Evolutionary conservation across 2,113 vertebrate species (phyloP).

Genomic region (Engraulis encrasicolus): DNA sequence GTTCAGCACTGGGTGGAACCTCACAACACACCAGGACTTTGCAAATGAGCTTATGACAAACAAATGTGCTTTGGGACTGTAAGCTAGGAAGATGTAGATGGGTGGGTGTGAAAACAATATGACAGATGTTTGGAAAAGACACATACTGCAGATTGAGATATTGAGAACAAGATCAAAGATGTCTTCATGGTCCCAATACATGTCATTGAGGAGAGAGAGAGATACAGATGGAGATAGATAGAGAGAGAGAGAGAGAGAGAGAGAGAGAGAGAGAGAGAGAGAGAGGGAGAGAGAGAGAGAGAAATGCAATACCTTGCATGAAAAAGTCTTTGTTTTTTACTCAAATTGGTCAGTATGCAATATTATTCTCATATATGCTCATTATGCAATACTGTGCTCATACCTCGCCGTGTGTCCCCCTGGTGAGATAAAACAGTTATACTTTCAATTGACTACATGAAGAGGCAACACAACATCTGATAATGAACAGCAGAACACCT

Average conservation of each 20-base stretch:
- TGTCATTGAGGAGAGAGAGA: not conserved
- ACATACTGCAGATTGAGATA: too few relatives aligned
- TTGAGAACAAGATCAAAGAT: too few relatives aligned
- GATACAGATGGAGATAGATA: not conserved
- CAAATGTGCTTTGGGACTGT: not conserved
- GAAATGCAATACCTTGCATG: not conserved
- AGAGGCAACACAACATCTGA: too few relatives aligned
- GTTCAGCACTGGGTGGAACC: not conserved
- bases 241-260: not conserved
- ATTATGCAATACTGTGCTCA: too few relatives aligned
- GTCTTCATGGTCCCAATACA: too few relatives aligned
- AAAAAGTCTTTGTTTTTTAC: too few relatives aligned
- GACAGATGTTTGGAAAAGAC: not conserved
- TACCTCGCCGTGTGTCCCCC: too few relatives aligned
- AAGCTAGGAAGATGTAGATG: not conserved
- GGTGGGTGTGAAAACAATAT: not conserved
- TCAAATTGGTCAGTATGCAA: too few relatives aligned
- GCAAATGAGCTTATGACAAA: conserved; percentile 7
- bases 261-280: conserved; percentile 3
- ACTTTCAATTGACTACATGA: too few relatives aligned
- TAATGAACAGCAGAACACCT: too few relatives aligned
- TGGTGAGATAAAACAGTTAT: too few relatives aligned
- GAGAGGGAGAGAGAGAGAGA: not conserved
- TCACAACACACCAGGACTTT: not conserved
- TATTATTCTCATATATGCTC: too few relatives aligned